Conservation (phyloP, 2,888 invertebrate genomes). For the Mythimna loreyi region DNA sequence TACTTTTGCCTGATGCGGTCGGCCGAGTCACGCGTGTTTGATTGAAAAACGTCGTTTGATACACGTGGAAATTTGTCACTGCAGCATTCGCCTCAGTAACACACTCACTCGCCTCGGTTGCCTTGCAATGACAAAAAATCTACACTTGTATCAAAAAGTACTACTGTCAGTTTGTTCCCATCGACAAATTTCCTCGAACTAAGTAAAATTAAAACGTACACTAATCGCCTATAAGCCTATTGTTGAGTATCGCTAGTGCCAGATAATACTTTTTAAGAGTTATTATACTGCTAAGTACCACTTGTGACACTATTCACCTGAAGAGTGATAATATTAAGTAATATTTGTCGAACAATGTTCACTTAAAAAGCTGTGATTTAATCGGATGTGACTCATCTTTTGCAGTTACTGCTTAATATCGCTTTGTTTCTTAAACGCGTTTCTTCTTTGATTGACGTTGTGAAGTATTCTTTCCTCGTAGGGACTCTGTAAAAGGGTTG, state of each 20-base stretch:
- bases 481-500: no score
- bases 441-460: background rate
- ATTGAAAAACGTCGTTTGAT: no score
- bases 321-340: constrained; percentile 29
- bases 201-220: background rate
- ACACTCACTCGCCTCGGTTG: no score
- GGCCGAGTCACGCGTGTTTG: no score
- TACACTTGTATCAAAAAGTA: no score
- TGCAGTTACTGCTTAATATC: background rate
- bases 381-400: constrained; percentile 28
- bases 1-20: no score
- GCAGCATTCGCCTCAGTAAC: no score
- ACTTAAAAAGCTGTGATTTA: constrained; percentile 11
- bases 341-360: background rate
- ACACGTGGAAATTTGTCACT: no score
- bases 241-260: background rate
- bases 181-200: background rate
- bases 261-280: constrained; percentile 1
- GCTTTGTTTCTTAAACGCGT: constrained; percentile 5
- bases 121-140: no score
- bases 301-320: constrained; percentile 10
- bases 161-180: no score
- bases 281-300: constrained; percentile 15
- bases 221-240: background rate
- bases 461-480: background rate